phyloP scores from a whole-genome alignment of 2,113 vertebrate species.

The Chaetops frenatus region DNA sequence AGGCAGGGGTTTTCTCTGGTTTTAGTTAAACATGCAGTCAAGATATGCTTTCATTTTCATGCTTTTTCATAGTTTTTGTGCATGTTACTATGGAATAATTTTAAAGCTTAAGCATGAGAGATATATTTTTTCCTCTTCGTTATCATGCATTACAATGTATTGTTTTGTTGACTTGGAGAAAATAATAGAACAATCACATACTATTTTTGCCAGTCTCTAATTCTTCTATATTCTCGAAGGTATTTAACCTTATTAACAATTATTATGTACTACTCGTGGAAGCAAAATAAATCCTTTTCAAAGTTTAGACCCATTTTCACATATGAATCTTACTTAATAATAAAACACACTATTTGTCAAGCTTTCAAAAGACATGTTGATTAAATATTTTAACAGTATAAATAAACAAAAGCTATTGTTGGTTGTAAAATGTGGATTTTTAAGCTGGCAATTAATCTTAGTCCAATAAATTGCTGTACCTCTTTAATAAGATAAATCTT shows the following conservation, averaged over 20 bases:
- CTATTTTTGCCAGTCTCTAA: neutral
- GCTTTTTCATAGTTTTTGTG: neutral
- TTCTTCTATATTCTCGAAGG: neutral
- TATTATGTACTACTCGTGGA: neutral
- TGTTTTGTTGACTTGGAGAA: neutral
- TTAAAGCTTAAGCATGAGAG: neutral
- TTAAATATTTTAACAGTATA: neutral
- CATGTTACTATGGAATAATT: neutral
- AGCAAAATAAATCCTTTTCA: neutral
- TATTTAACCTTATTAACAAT: neutral
- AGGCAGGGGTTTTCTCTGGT: neutral
- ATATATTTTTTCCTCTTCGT: neutral
- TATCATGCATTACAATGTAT: neutral
- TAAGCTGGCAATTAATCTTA: neutral
- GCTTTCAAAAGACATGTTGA: neutral
- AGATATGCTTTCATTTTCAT: neutral
- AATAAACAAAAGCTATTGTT: neutral
- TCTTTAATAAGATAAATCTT: neutral
- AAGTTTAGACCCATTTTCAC: neutral
- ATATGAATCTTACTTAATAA: neutral
- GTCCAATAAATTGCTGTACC: neutral
- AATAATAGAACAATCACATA: neutral
- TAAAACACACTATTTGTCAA: neutral
- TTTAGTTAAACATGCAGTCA: neutral
- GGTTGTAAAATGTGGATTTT: neutral